Evolutionary conservation across 1,140 invertebrate genomes (phyloP), one percentile per base, ranked within the genome.

Genomic region (Trichonephila inaurata): DNA sequence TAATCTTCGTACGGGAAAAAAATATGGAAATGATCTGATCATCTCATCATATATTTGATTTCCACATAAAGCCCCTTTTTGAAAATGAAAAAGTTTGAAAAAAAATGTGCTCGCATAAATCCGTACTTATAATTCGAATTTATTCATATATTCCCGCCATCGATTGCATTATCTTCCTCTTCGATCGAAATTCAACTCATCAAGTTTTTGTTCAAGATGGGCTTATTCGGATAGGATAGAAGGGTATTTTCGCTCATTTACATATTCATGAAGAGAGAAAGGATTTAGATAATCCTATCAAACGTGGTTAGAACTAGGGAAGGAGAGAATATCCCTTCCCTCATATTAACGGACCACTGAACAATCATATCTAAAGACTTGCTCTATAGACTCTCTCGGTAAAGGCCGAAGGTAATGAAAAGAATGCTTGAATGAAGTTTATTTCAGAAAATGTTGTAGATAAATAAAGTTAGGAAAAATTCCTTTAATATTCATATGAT

Each of bases 211-310:
- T 72, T 89, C 88, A 24, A n/a, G 40, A 72, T 33, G 40, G 18
- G 28, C 89, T 89, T 58, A 40, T 66, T 61, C 87, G 40, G 16
- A 40, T 33, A 87, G 85, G 24, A 44, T 19, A 18, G 12, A 72
- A 72, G 77, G 69, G 33, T 82, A 40, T 77, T 91, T 91, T 91
- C 72, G 62, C 58, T 91, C 60, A 91, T 91, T 91, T 91, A 82
- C 89, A 91, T 91, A 91, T 91, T 91, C 89, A 91, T 91, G 89
- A 91, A 91, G 72, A 91, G 89, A 19, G 66, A 77, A 89, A 91
- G 89, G 89, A 91, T 91, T 91, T 91, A 40, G 69, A 62, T 91
- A 91, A 91, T 91, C 89, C 89, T 58, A 91, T 81, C 89, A 82
- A 58, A 40, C 58, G 69, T 21, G 24, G 69, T 58, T 28, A 21